These are phyloP conservation scores for Labeo rohita DNA, from an alignment of 2,113 vertebrate species.

Conservation along the genomic window DNA sequence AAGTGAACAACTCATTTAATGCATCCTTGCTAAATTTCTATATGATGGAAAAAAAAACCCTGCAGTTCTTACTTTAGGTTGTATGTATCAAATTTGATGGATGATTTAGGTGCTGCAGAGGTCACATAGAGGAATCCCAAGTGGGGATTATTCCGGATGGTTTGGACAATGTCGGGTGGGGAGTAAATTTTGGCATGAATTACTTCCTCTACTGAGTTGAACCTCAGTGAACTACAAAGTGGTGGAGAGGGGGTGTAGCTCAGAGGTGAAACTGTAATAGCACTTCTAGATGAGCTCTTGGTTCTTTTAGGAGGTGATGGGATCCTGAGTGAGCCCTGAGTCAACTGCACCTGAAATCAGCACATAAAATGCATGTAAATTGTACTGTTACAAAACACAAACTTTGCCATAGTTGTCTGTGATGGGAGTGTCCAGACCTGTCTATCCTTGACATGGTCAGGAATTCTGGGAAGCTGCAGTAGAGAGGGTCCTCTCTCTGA, in stretches of 20 bases:
- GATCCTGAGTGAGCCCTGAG: conserved; percentile 49
- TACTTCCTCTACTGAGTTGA: conserved; percentile 74
- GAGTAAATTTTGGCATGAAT: conserved; percentile 70
- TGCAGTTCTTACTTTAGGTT: conserved; percentile 74
- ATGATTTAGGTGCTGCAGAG: conserved; percentile 70
- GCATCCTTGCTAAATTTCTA: neutral
- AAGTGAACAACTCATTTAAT: neutral
- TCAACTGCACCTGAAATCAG: conserved; percentile 38
- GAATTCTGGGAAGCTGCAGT: conserved; percentile 57
- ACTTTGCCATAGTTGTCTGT: neutral
- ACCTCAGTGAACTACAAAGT: conserved; percentile 45
- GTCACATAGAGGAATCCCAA: conserved; percentile 81
- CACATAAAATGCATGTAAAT: neutral
- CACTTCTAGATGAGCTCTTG: conserved; percentile 47
- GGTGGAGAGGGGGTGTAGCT: conserved; percentile 45
- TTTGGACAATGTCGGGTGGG: conserved; percentile 73
- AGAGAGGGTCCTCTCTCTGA: conserved; percentile 44
- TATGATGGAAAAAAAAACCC: neutral
- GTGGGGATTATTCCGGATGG: conserved; percentile 75
- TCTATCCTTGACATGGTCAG: conserved; percentile 63
- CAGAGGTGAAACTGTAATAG: conserved; percentile 48
- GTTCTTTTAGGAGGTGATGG: conserved; percentile 64
- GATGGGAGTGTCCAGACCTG: conserved; percentile 67
- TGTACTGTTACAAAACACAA: neutral
- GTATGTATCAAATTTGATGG: conserved; percentile 73